Evolutionary conservation across 1,140 invertebrate species (phyloP).

Genomic region (Arctopsyche grandis): DNA sequence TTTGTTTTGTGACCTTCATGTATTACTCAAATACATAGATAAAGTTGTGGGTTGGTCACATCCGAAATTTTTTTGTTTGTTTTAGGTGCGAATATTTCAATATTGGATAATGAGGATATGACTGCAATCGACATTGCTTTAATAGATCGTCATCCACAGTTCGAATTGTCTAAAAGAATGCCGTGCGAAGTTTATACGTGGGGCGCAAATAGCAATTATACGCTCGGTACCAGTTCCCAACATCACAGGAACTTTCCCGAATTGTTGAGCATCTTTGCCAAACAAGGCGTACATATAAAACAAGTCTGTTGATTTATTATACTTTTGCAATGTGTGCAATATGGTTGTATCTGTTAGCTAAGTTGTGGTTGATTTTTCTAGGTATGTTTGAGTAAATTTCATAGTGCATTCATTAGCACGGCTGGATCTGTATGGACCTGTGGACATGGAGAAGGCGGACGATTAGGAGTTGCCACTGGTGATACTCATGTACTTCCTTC

Average conservation of each 20-base stretch:
- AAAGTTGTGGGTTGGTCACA: too few species aligned
- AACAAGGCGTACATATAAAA: slow-evolving; percentile 60
- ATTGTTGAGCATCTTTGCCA: slow-evolving; percentile 60
- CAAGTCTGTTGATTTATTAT: slow-evolving; percentile 57
- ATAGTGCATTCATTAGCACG: slow-evolving; percentile 72
- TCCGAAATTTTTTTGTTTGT: slow-evolving; percentile 42
- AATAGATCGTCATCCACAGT: slow-evolving; percentile 58
- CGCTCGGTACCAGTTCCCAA: slow-evolving; percentile 69
- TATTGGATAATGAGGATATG: slow-evolving; percentile 65
- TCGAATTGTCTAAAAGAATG: slow-evolving; percentile 44
- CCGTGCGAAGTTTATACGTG: slow-evolving; percentile 73
- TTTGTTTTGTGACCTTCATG: too few species aligned
- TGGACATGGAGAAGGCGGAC: slow-evolving; percentile 80
- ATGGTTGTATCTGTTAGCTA: too few species aligned
- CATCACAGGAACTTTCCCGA: slow-evolving; percentile 61
- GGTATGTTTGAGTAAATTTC: slow-evolving; percentile 77
- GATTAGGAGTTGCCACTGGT: slow-evolving; percentile 69
- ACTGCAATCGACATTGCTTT: slow-evolving; percentile 62
- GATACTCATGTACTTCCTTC: slow-evolving; percentile 52
- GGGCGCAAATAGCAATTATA: slow-evolving; percentile 81
- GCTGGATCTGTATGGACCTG: slow-evolving; percentile 72
- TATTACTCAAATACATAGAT: too few species aligned
- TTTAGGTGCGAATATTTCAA: slow-evolving; percentile 62
- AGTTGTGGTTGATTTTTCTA: slow-evolving; percentile 53
- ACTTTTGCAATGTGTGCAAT: not conserved